Percentiles rank a stretch among this genome's conserved stretches.
Conservation (phyloP, 2,113 vertebrate species). For the Osmerus mordax region DNA sequence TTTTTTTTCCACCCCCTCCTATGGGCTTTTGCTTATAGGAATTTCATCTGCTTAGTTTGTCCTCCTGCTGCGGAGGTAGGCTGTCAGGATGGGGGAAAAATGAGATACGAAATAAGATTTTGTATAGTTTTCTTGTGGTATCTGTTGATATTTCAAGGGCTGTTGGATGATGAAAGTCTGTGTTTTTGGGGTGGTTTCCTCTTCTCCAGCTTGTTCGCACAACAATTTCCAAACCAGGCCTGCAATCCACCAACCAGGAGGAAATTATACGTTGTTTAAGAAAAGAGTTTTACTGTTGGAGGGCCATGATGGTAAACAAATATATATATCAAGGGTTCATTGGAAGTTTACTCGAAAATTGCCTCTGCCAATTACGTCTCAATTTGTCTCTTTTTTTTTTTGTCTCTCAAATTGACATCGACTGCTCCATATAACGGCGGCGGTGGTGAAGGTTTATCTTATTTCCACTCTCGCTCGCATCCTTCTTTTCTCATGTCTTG, state of each 20-base stretch:
- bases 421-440: conserved; percentile 18
- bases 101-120: not conserved
- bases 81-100: not conserved
- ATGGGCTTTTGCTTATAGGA: not conserved
- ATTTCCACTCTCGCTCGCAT: not conserved
- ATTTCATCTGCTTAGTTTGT: conserved; percentile 7
- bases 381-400: conserved; percentile 24
- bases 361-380: conserved; percentile 7
- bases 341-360: conserved; percentile 18
- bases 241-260: not conserved
- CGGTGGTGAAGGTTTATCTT: not conserved
- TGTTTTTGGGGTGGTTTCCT: not conserved
- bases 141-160: not conserved
- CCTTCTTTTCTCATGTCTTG: conserved; percentile 14
- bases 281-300: conserved; percentile 6
- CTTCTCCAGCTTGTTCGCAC: not conserved
- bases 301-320: not conserved
- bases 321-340: conserved; percentile 1
- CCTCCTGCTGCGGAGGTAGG: conserved; percentile 6
- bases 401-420: conserved; percentile 2
- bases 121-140: not conserved
- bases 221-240: not conserved
- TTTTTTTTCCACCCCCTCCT: not conserved
- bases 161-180: not conserved
- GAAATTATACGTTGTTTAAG: not conserved